Percentiles rank a stretch among this genome's conserved stretches.
phyloP scores from a whole-genome alignment of 2,113 vertebrate genomes.

The Morone chrysops region DNA sequence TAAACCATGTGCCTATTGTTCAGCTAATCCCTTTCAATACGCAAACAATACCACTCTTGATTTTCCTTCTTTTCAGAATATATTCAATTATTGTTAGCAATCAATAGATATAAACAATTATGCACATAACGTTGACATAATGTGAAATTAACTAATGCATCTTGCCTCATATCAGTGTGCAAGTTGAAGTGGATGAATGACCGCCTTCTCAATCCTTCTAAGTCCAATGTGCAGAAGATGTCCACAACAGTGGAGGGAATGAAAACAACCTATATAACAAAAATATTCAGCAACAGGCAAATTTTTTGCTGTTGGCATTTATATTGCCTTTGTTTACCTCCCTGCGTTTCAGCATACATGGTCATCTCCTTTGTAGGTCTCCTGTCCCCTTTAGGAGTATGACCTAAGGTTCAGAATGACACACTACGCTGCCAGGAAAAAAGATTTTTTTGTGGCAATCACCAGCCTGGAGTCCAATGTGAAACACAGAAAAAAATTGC shows the following conservation, averaged over 20 bases:
- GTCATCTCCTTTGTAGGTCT: slow-evolving; percentile 35
- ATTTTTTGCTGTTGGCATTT: background rate
- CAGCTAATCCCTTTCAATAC: slow-evolving; percentile 5
- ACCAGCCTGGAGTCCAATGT: slow-evolving; percentile 5
- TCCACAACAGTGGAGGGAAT: background rate
- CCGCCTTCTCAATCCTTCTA: background rate
- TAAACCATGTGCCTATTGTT: slow-evolving; percentile 2
- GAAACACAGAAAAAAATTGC: slow-evolving; percentile 8
- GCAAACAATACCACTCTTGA: background rate
- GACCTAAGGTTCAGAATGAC: slow-evolving; percentile 42
- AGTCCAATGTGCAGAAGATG: background rate
- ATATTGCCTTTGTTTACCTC: slow-evolving; percentile 30
- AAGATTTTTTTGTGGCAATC: slow-evolving; percentile 17
- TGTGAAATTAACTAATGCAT: background rate
- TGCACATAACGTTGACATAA: background rate
- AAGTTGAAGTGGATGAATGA: background rate
- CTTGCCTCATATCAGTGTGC: background rate
- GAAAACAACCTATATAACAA: background rate
- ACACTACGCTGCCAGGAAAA: slow-evolving; percentile 6
- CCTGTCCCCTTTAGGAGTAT: slow-evolving; percentile 32
- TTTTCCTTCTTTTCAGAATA: background rate
- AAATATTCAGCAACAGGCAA: background rate
- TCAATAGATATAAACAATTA: background rate
- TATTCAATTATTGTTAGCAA: background rate
- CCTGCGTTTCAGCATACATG: background rate